Evolutionary conservation across 1,140 invertebrate species (phyloP).

Genomic region (Procambarus virginalis): DNA sequence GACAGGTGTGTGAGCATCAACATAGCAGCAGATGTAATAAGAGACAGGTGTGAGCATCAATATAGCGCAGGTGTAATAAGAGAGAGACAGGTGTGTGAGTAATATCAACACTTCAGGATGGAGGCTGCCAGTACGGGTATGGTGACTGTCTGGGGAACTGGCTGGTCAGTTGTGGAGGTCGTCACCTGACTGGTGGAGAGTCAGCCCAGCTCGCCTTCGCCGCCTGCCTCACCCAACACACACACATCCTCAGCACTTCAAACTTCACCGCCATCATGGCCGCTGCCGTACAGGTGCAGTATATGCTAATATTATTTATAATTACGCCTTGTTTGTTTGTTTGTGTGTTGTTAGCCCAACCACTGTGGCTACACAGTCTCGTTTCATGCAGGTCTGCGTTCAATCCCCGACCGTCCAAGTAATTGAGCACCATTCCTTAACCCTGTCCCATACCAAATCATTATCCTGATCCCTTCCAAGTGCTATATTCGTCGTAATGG

Average conservation of each 20-base stretch:
- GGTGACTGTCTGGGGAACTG: constrained; percentile 33
- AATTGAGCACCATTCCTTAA: no score
- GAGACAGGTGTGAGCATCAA: no score
- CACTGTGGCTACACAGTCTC: no score
- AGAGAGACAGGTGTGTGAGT: neutral
- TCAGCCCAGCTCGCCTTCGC: constrained; percentile 13
- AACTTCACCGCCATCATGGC: constrained; percentile 17
- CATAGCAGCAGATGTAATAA: no score
- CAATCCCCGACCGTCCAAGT: no score
- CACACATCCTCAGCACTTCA: neutral
- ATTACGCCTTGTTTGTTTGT: neutral
- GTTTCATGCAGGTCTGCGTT: no score
- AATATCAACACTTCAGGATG: neutral
- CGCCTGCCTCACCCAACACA: constrained; percentile 22
- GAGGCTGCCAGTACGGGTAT: constrained; percentile 4
- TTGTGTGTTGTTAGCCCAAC: neutral
- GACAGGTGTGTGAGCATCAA: no score
- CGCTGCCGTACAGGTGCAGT: neutral
- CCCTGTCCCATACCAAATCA: no score
- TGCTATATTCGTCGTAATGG: no score
- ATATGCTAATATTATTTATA: no score
- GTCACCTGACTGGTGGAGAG: neutral
- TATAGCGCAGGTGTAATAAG: neutral
- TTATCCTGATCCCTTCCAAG: no score
- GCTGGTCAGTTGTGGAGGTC: neutral